Evolutionary conservation across 2,113 vertebrate species (phyloP).

Genomic region (Thinocorus orbignyianus): DNA sequence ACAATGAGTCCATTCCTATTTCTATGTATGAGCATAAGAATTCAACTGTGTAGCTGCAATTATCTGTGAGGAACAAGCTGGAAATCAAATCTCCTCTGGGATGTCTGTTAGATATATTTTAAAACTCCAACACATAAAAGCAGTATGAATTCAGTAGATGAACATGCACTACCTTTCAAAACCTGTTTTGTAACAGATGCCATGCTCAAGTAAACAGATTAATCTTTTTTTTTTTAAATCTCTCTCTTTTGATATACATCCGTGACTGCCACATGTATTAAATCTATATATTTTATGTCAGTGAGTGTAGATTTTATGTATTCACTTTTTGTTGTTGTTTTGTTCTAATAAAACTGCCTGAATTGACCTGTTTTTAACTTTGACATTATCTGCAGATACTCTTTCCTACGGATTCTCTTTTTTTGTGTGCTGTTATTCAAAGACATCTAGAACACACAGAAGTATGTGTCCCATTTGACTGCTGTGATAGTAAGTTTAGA

Average conservation of each 20-base stretch:
- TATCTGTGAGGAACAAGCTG: not conserved
- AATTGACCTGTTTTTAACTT: not conserved
- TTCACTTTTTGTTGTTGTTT: not conserved
- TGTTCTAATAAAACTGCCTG: not conserved
- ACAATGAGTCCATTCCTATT: not conserved
- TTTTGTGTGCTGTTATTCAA: not conserved
- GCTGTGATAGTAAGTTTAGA: not conserved
- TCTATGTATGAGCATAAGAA: not conserved
- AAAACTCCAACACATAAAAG: not conserved
- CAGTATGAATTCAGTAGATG: not conserved
- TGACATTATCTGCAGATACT: not conserved
- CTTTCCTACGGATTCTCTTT: not conserved
- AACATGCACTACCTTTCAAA: not conserved
- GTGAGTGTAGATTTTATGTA: not conserved
- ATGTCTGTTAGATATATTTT: not conserved
- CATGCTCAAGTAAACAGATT: not conserved
- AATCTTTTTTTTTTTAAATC: not conserved
- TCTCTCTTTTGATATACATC: not conserved
- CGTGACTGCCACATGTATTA: not conserved
- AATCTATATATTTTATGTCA: not conserved
- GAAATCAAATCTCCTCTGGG: constrained; percentile 1
- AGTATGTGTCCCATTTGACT: not conserved
- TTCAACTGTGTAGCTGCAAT: not conserved
- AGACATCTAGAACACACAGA: not conserved
- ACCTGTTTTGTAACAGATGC: not conserved